These are phyloP conservation scores for Gambusia holbrooki DNA, from an alignment of 2,113 vertebrate species.

Conservation along the genomic window DNA sequence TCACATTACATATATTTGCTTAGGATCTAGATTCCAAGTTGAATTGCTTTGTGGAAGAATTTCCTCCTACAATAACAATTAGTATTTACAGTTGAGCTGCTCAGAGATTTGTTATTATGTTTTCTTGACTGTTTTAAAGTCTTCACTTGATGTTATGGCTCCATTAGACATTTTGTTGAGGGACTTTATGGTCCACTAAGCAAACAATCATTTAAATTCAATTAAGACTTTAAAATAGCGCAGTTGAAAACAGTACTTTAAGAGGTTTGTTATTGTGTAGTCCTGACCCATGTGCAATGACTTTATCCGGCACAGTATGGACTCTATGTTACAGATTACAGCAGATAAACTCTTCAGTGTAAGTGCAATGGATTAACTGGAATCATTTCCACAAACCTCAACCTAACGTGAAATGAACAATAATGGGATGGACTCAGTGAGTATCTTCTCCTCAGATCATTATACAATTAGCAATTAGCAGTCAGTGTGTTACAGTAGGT, in stretches of 20 bases:
- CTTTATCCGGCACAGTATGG: conserved; percentile 35
- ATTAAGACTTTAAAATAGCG: conserved; percentile 68
- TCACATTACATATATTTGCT: conserved; percentile 55
- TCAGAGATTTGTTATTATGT: conserved; percentile 72
- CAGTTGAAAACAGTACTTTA: conserved; percentile 55
- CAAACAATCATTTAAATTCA: conserved; percentile 79
- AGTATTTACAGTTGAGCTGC: conserved; percentile 74
- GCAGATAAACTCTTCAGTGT: conserved; percentile 38
- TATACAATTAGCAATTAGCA: conserved; percentile 74
- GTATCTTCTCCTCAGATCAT: conserved; percentile 61
- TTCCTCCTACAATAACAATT: conserved; percentile 66
- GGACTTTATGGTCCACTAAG: conserved; percentile 69
- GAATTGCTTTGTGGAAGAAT: conserved; percentile 60
- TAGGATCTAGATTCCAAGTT: conserved; percentile 41
- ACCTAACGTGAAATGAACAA: conserved; percentile 70
- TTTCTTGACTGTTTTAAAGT: conserved; percentile 72
- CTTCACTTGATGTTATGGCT: conserved; percentile 68
- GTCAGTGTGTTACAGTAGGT: conserved; percentile 59
- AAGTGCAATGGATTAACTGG: conserved; percentile 63
- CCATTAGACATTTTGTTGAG: conserved; percentile 62
- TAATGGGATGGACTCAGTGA: conserved; percentile 60
- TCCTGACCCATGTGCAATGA: conserved; percentile 55
- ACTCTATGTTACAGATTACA: conserved; percentile 33
- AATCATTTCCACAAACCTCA: conserved; percentile 55
- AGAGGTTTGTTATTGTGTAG: conserved; percentile 62